These are phyloP conservation scores for Diabrotica virgifera DNA, from an alignment of 1,140 invertebrate genomes.

Conservation along the genomic window DNA sequence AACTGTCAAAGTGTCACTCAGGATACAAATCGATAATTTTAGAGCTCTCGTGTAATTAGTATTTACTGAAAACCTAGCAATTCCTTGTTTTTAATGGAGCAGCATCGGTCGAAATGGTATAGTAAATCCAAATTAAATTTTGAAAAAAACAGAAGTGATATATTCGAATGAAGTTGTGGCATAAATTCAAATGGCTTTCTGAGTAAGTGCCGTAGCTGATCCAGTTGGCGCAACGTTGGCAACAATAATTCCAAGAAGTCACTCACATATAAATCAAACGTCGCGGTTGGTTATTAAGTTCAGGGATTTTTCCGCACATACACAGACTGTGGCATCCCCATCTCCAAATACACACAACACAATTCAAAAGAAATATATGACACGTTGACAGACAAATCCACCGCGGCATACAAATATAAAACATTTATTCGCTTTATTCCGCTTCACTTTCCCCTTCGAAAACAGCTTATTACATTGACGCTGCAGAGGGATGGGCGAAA, in stretches of 20 bases:
- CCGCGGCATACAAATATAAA: constrained; percentile 9
- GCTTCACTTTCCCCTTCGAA: constrained; percentile 5
- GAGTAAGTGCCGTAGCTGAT: no score
- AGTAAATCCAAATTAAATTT: no score
- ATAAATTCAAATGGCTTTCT: no score
- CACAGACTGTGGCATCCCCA: background rate
- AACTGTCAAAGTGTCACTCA: no score
- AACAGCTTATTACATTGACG: constrained; percentile 10
- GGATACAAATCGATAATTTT: no score
- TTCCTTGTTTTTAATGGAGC: no score
- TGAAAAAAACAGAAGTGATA: no score
- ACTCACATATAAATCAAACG: background rate
- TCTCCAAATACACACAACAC: background rate
- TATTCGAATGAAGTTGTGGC: no score
- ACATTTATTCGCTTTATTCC: constrained; percentile 12
- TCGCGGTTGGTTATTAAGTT: background rate
- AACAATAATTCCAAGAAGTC: background rate
- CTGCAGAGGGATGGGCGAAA: no score
- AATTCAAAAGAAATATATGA: constrained; percentile 4
- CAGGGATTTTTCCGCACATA: background rate
- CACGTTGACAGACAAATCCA: constrained; percentile 5
- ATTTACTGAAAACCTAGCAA: no score
- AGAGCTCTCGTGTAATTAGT: no score
- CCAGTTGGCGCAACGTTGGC: background rate
- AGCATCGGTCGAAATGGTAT: no score